Base-by-base conservation (phyloP, 2,888 invertebrate genomes). In the Drosophila demipolita region DNA sequence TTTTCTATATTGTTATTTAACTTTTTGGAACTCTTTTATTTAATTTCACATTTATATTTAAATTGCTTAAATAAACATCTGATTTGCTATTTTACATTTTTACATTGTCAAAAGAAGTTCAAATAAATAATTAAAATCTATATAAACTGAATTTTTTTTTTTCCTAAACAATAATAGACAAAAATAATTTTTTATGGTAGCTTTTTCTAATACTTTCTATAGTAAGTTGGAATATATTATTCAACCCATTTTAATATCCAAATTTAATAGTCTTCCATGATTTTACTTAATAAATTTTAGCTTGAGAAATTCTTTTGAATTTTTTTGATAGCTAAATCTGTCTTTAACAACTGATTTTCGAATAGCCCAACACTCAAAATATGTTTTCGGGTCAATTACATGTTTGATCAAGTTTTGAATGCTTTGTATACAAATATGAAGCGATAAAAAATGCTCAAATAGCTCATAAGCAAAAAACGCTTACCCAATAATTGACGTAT, bases 401-500 rank as follows among this genome's bases (percentile, higher is more conserved):
- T 45, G 23, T 45, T 45, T 0, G 23, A 8, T 7, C 45, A 45
- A 45, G 7, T 15, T 45, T 3, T 23, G 23, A 45, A 23, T 8
- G 40, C n/a, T 29, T 12, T 42, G 57, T 32, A 32, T 42, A 20
- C 42, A 42, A 33, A 57, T 20, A 33, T 57, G 32, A 32, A 23
- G n/a, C 20, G 5, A 11, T 29, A 23, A 11, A 40, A 12, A 11
- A 49, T 32, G 36, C 33, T 48, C 20, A 17, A 52, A 55, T 63
- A 23, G 59, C 49, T 36, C 33, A 20, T 42, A n/a, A 23, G 8
- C 12, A 3, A n/a, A 60, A 26, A 7, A 29, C 2, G 20, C 32
- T 58, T 57, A 20, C 42, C 17, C 15, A 42, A 67, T 23, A 52
- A 45, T 29, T 17, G 26, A 26, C 23, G 26, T 12, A n/a, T 26